These are phyloP conservation scores for Nomada hirtipes DNA, from an alignment of 2,888 invertebrate genomes.

Conservation along the genomic window DNA sequence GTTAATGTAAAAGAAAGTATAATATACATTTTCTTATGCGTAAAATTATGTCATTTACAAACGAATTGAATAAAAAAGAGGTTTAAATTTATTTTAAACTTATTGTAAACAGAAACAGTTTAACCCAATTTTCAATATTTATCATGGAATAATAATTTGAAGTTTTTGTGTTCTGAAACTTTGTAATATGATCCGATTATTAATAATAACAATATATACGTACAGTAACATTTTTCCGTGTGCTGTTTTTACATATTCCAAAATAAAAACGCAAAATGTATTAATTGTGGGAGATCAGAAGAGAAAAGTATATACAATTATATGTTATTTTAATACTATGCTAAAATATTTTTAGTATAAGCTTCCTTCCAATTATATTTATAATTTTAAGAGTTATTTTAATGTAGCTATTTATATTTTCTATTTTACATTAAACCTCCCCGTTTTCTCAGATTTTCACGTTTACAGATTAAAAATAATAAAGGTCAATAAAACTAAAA, in stretches of 20 bases:
- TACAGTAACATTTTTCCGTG: slow-evolving; percentile 26
- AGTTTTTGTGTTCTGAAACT: slow-evolving; percentile 50
- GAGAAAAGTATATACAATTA: neutral
- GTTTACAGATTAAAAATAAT: no score
- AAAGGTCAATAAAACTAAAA: no score
- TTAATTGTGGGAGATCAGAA: neutral
- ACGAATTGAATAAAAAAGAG: slow-evolving; percentile 17
- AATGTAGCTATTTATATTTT: neutral
- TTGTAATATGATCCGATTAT: slow-evolving; percentile 51
- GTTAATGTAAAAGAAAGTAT: slow-evolving; percentile 28
- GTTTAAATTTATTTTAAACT: slow-evolving; percentile 31
- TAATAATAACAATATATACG: slow-evolving; percentile 54
- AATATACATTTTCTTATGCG: slow-evolving; percentile 28
- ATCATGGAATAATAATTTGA: slow-evolving; percentile 27
- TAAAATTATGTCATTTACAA: slow-evolving; percentile 34
- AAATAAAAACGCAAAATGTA: slow-evolving; percentile 1
- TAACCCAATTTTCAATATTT: slow-evolving; percentile 36
- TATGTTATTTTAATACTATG: no score
- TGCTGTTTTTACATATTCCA: neutral
- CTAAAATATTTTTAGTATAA: no score
- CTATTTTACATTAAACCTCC: neutral
- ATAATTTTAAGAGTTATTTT: no score
- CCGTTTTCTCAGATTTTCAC: no score
- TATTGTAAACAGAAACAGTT: slow-evolving; percentile 16
- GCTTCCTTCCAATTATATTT: no score